A percentile compares a stretch with the other conserved stretches of the same genome.
Conservation (phyloP, 2,113 vertebrate species). For the Corythornis madagascariensis region DNA sequence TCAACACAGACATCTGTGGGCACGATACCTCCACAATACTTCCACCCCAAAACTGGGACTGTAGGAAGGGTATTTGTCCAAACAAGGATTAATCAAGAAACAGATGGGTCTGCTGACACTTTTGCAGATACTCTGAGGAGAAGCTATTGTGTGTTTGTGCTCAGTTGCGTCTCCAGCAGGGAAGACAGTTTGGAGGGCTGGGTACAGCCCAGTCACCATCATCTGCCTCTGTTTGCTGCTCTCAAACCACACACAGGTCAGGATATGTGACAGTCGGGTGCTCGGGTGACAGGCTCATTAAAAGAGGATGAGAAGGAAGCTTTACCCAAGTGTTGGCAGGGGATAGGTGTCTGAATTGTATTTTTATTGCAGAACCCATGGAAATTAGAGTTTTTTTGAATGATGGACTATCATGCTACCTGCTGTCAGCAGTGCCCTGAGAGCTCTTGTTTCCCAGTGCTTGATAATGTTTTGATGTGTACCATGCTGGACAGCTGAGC, state of each 20-base stretch:
- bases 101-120: not conserved
- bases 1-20: not conserved
- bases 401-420: not conserved
- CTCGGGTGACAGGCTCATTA: rapidly evolving
- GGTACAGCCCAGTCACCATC: not conserved
- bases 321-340: not conserved
- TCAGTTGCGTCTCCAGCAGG: not conserved
- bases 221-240: not conserved
- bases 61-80: not conserved
- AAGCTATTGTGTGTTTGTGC: not conserved
- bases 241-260: not conserved
- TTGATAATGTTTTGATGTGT: not conserved
- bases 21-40: not conserved
- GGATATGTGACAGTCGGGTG: not conserved
- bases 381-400: not conserved
- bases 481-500: not conserved
- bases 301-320: not conserved
- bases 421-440: not conserved
- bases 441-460: not conserved
- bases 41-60: not conserved
- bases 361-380: not conserved
- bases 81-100: not conserved
- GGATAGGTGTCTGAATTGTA: not conserved
- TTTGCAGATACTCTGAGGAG: not conserved
- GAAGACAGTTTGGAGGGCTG: not conserved